Conservation (phyloP, 2,113 vertebrate genomes). For the Ameiurus melas region DNA sequence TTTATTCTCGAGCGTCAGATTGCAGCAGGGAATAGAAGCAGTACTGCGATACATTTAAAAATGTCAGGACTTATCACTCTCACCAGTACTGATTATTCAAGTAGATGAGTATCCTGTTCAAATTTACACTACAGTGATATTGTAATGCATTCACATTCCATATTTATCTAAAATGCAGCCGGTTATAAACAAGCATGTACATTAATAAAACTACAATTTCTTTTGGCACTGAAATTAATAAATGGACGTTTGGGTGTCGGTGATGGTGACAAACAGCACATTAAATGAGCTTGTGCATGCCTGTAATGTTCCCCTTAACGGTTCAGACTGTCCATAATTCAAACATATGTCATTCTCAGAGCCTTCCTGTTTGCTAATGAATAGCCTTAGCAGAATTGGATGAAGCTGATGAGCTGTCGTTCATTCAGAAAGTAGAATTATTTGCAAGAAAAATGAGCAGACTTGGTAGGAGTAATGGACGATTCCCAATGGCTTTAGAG, state of each 20-base stretch:
- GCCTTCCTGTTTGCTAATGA: slow-evolving; percentile 37
- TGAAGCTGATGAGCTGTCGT: slow-evolving; percentile 30
- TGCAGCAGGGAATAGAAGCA: slow-evolving; percentile 21
- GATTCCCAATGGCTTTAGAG: not conserved
- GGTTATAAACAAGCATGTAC: slow-evolving; percentile 45
- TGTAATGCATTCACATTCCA: slow-evolving; percentile 52
- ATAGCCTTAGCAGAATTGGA: slow-evolving; percentile 18
- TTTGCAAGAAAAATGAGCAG: not conserved
- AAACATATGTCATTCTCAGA: slow-evolving; percentile 47
- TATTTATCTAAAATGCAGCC: slow-evolving; percentile 58
- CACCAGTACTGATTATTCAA: slow-evolving; percentile 49
- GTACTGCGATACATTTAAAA: slow-evolving; percentile 3
- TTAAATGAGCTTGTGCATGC: slow-evolving; percentile 59
- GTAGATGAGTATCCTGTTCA: slow-evolving; percentile 51
- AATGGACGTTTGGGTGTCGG: slow-evolving; percentile 48
- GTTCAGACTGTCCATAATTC: slow-evolving; percentile 59
- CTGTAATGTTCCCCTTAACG: slow-evolving; percentile 47
- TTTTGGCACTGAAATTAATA: slow-evolving; percentile 60
- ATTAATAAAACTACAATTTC: slow-evolving; percentile 47
- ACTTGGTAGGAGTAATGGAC: not conserved
- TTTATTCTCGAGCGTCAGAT: not conserved
- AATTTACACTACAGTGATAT: slow-evolving; percentile 57
- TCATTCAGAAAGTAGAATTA: slow-evolving; percentile 30
- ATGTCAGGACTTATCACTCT: slow-evolving; percentile 29
- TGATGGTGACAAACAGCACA: slow-evolving; percentile 61